Evolutionary conservation across 2,113 vertebrate species (phyloP), one percentile per base, ranked within the genome.

Genomic region (Propithecus coquereli): DNA sequence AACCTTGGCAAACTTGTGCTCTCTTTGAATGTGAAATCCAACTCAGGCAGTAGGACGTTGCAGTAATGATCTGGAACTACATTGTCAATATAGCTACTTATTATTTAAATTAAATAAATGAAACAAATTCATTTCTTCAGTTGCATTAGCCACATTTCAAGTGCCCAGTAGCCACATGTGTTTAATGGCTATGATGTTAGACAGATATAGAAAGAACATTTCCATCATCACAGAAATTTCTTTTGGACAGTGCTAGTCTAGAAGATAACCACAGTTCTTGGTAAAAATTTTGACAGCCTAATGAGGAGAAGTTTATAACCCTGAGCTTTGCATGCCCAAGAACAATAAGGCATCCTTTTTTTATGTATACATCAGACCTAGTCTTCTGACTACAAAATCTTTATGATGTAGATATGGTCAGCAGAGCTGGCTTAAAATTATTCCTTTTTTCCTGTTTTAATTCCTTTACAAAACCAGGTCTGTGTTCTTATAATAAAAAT

Each of bases 401-500:
- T 86, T 30, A 40, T 32, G 87, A 16, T 45, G n/a, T 47, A 65
- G 43, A 40, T 87, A 18, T 71, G 34, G 68, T 77, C 34, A 70
- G 50, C 32, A 63, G 59, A 88, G 8, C 25, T 45, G 68, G n/a
- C 82, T 84, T 80, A 74, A 85, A 87, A 73, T 43, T 47, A 59
- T 74, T 73, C 47, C 20, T 63, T 88, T 91, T 91, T 37, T 73
- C 4, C 54, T 79, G 45, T 52, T 52, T 87, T 47, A 73, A 83
- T 83, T 94, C 73, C 47, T 37, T 88, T 93, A 85, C 50, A 95
- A 92, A 92, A 30, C 27, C 22, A 77, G 25, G 61, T 87, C 80
- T 96, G 18, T 79, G 18, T 94, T 74, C 61, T 94, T 88, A 73
- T 3, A 76, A 54, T 40, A 80, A 59, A 85, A 95, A 92, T 86